A percentile compares a stretch with the other conserved stretches of the same genome.
phyloP scores from a whole-genome alignment of 2,113 vertebrate species.

The Delphinus delphis region DNA sequence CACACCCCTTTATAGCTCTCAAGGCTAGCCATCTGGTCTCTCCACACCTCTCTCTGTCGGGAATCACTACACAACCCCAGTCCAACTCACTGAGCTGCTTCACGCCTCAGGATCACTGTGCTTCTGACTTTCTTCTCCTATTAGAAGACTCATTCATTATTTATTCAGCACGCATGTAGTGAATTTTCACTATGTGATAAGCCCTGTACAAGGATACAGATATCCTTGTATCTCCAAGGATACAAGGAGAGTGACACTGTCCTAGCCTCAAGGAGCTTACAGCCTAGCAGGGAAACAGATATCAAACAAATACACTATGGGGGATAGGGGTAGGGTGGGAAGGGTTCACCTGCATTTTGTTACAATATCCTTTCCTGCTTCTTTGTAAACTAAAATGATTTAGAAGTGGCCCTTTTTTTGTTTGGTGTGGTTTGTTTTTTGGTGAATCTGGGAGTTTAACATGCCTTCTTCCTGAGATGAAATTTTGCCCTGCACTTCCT shows the following conservation, averaged over 20 bases:
- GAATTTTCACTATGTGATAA: background rate
- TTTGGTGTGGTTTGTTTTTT: background rate
- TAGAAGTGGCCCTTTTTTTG: background rate
- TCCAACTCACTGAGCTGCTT: background rate
- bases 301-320: background rate
- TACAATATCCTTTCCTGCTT: background rate
- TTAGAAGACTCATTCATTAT: background rate
- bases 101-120: background rate
- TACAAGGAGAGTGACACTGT: background rate
- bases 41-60: background rate
- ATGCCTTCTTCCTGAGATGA: background rate
- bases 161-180: background rate
- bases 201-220: background rate
- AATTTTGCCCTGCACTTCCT: constrained; percentile 32
- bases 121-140: background rate
- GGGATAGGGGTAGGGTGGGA: background rate
- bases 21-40: background rate
- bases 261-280: background rate
- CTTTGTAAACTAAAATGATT: constrained; percentile 12
- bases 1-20: background rate
- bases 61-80: background rate
- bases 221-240: too few species aligned
- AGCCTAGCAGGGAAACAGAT: background rate
- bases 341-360: background rate
- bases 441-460: background rate